Base-by-base conservation (phyloP, 2,797 vertebrate genomes). In the Fistularia tabacaria region DNA sequence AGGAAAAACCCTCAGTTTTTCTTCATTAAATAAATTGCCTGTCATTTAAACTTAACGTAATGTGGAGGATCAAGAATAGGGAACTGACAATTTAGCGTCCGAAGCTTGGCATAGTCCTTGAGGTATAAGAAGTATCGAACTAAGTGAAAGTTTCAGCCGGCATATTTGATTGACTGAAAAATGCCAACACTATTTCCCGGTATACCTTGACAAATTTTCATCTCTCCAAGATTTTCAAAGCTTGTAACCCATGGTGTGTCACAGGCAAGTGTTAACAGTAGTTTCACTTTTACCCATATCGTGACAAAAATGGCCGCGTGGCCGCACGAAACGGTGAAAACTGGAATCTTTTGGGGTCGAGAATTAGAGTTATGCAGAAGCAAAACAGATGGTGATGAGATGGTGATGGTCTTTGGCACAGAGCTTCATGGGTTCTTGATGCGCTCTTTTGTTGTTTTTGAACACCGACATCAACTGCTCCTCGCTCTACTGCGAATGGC, bases 341-440 rank as follows among this genome's bases (percentile, higher is more conserved):
- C 64, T 25, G 7, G 47, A 57, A 46, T 73, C 25, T 67, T 74
- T 62, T 53, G 38, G 58, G 50, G 70, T 58, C 10, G 59, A 69
- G 69, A 71, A 76, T 81, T 70, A 70, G 54, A 83, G 80, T 67
- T 68, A 74, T 73, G 63, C 62, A 40, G 57, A 62, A 49, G 64
- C 51, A 66, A 69, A 80, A 75, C 85, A 85, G 83, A 87, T 82
- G 83, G 76, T 46, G 76, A 77, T 73, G 57, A 79, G 65, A 71
- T 66, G 59, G 68, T 57, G 69, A 56, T n/a, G 57, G 64, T 60
- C 72, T 76, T 73, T 84, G 77, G 73, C 66, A 62, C 25, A 0
- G 36, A 0, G 42, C 54, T 58, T 52, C 1, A 14, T 47, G 37
- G 25, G 63, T 72, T 66, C 71, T 53, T 51, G 69, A 81, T 74